These are phyloP conservation scores for Limnephilus lunatus DNA, from an alignment of 2,888 invertebrate species.

Conservation along the genomic window DNA sequence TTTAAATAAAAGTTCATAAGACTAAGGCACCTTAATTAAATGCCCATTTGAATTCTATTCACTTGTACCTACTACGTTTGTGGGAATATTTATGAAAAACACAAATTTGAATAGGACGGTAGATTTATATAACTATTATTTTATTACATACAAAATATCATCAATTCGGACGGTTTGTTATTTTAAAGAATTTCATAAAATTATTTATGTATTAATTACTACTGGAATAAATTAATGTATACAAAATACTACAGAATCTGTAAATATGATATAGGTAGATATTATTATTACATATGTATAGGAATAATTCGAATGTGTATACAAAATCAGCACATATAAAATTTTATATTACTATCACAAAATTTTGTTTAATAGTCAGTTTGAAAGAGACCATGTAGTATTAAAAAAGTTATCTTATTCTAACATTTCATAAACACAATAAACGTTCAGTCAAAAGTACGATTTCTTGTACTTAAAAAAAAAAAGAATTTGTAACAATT, in stretches of 20 bases:
- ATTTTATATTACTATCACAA: constrained; percentile 38
- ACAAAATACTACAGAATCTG: background rate
- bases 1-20: background rate
- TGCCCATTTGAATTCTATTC: background rate
- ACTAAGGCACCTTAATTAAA: background rate
- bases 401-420: background rate
- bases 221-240: background rate
- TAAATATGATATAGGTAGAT: background rate
- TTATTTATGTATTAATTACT: background rate
- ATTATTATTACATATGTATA: background rate
- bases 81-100: background rate
- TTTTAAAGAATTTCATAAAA: background rate
- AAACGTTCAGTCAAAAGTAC: background rate
- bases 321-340: background rate
- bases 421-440: background rate
- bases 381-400: background rate
- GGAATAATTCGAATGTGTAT: background rate
- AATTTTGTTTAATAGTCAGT: background rate
- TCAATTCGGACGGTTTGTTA: background rate
- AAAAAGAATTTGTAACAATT: background rate
- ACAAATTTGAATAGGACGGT: background rate
- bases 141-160: background rate
- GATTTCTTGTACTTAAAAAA: background rate
- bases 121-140: background rate
- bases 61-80: background rate